Percentiles rank a stretch among this genome's conserved stretches.
Evolutionary conservation across 2,888 invertebrate genomes (phyloP).

Genomic region (Ochlodes sylvanus): DNA sequence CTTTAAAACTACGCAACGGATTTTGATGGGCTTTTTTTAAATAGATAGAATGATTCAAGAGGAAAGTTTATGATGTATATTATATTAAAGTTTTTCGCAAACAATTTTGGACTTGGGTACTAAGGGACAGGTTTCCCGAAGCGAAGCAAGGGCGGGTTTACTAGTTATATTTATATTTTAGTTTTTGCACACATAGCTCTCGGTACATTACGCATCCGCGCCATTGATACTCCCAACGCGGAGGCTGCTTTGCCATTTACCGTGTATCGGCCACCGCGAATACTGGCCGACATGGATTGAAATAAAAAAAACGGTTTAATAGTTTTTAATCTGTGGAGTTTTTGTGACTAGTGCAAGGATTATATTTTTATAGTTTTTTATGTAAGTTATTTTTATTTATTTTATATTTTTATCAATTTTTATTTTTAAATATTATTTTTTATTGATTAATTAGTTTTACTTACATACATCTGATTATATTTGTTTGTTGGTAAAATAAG

Average conservation of each 20-base stretch:
- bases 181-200: neutral
- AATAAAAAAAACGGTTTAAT: constrained; percentile 9
- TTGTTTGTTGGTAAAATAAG: too few species aligned
- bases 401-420: constrained; percentile 34
- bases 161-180: too few species aligned
- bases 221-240: constrained; percentile 28
- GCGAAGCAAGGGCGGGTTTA: too few species aligned
- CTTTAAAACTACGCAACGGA: too few species aligned
- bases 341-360: constrained; percentile 32
- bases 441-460: too few species aligned
- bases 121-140: too few species aligned
- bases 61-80: too few species aligned
- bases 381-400: constrained; percentile 40
- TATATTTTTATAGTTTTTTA: constrained; percentile 21
- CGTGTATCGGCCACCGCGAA: constrained; percentile 25
- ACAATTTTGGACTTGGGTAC: too few species aligned
- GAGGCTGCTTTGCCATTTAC: constrained; percentile 34
- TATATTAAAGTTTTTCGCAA: too few species aligned
- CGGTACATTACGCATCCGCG: constrained; percentile 32
- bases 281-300: constrained; percentile 25
- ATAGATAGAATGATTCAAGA: too few species aligned
- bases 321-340: constrained; percentile 26
- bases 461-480: too few species aligned
- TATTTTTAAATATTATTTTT: neutral
- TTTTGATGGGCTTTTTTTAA: too few species aligned